These are phyloP conservation scores for Cecidostiba fungosa DNA, from an alignment of 2,888 invertebrate species.

Conservation along the genomic window DNA sequence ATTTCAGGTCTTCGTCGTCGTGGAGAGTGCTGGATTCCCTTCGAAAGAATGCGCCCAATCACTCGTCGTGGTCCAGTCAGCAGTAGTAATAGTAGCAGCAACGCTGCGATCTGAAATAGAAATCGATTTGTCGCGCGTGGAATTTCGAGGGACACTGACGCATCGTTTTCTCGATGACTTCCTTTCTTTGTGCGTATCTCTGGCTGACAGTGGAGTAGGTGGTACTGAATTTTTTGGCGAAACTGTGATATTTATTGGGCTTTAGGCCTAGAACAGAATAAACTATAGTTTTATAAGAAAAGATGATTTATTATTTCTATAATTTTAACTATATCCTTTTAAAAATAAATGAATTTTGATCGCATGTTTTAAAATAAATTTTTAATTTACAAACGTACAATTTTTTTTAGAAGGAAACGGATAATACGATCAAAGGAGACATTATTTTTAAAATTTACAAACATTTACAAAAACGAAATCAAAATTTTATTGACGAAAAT, in stretches of 20 bases:
- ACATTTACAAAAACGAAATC: not conserved
- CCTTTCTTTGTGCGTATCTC: constrained; percentile 21
- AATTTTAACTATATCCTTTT: too few relatives aligned
- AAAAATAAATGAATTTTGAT: too few relatives aligned
- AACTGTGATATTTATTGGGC: too few relatives aligned
- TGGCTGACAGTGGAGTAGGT: too few relatives aligned
- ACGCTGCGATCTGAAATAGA: constrained; percentile 1
- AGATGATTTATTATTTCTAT: too few relatives aligned
- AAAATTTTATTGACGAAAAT: not conserved
- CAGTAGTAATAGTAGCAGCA: not conserved
- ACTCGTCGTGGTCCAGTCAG: constrained; percentile 3
- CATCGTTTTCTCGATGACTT: constrained; percentile 19
- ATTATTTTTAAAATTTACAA: not conserved
- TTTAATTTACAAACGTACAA: too few relatives aligned
- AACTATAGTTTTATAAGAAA: too few relatives aligned
- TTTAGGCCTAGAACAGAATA: too few relatives aligned
- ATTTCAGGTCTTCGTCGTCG: constrained; percentile 40
- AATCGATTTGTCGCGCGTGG: constrained; percentile 43
- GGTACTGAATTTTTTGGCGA: too few relatives aligned
- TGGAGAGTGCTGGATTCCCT: not conserved
- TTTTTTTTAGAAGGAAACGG: too few relatives aligned
- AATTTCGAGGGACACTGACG: constrained; percentile 42
- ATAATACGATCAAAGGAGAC: not conserved
- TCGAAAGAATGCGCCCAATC: constrained; percentile 50
- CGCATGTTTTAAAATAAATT: too few relatives aligned